phyloP scores from a whole-genome alignment of 1,140 invertebrate species.

The Elymnias hypermnestra region DNA sequence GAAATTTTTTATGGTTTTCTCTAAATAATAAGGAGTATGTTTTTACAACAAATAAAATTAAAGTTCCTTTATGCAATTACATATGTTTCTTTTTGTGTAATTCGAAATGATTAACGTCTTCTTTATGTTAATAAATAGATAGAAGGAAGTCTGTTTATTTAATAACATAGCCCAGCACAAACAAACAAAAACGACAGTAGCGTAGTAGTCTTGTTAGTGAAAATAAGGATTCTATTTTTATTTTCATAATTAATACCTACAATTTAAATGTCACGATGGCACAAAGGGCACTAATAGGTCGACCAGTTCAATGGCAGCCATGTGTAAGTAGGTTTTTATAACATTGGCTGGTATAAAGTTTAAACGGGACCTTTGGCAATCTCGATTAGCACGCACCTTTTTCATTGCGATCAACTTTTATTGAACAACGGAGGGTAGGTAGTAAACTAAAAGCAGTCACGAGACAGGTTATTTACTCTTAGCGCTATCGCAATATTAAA shows the following conservation, averaged over 20 bases:
- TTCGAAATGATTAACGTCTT: no score
- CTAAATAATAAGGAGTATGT: no score
- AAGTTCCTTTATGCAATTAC: no score
- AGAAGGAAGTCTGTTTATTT: no score
- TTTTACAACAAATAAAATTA: no score
- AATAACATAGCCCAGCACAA: no score
- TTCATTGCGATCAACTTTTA: conserved; percentile 5
- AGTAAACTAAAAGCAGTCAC: neutral
- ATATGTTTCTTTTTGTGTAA: no score
- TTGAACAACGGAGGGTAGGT: conserved; percentile 1
- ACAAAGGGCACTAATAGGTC: conserved; percentile 11
- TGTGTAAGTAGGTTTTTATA: neutral
- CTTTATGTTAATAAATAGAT: no score
- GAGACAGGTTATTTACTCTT: neutral
- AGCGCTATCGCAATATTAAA: neutral
- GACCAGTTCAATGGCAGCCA: conserved; percentile 4
- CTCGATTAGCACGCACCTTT: conserved; percentile 1
- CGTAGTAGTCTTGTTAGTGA: no score
- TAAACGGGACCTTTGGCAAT: conserved; percentile 2
- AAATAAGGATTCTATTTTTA: neutral
- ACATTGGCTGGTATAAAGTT: neutral
- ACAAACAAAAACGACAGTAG: no score
- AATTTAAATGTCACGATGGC: neutral
- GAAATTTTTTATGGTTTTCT: no score
- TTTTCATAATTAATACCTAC: neutral